Base-by-base conservation (phyloP, 2,797 vertebrate species). In the Cryptoprocta ferox region DNA sequence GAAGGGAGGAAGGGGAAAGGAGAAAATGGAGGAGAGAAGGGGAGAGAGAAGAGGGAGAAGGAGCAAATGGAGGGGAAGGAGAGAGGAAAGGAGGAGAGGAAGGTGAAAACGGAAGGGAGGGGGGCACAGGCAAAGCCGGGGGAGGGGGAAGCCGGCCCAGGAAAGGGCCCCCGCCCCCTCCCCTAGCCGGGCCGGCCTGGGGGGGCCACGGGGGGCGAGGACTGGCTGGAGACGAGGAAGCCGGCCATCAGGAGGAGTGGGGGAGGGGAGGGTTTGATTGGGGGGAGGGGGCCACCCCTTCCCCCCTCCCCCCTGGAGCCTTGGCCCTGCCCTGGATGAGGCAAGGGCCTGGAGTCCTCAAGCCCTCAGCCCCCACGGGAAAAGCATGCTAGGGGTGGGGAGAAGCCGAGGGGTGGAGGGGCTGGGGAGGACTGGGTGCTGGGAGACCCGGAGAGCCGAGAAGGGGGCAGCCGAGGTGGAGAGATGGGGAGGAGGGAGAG, bases 161-260 rank as follows among this genome's bases (percentile, higher is more conserved):
- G 90, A 96, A 93, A 96, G 97, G 97, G 97, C 97, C 97, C 97
- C 97, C 28, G 63, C 97, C 95, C 97, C 97, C 95, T 96, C 97
- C 95, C 96, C 97, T 97, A 97, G 98, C 95, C 96, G 0, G 97
- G 96, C 91, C 94, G 97, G 86, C 97, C 97, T 97, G 95, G 97
- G 96, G 97, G 97, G 96, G 96, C 96, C 96, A 96, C 97, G 0
- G 97, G 97, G 98, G 97, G 95, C 10, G 94, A 97, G 95, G 96
- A 89, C 91, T 81, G 97, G 94, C 73, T 93, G 95, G 76, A 94
- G 94, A 94, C 94, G 56, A 87, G 63, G 73, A 95, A 94, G 96
- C 91, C 37, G 73, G 97, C 97, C 97, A 97, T 96, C 89, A 88
- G 97, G 97, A 85, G 78, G 66, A 53, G 71, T 68, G 97, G 97